Evolutionary conservation across 2,888 invertebrate species (phyloP).

Genomic region (Acleris emargana): DNA sequence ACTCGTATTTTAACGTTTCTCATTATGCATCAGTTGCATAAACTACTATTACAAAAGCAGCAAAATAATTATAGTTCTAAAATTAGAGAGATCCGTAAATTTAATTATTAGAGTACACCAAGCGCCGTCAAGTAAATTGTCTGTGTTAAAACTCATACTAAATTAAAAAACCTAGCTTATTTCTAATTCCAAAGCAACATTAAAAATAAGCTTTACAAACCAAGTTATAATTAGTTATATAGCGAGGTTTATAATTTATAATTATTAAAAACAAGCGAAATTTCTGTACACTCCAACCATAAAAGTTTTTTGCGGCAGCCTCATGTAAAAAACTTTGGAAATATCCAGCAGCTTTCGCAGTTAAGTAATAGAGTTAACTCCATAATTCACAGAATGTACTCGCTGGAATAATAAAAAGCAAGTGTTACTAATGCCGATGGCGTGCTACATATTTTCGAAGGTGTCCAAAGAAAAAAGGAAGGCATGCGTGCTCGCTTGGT

Average conservation of each 20-base stretch:
- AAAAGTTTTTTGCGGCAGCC: conserved; percentile 9
- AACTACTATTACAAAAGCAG: no score
- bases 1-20: no score
- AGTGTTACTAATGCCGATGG: conserved; percentile 36
- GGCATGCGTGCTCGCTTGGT: conserved; percentile 60
- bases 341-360: conserved; percentile 11
- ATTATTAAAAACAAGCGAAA: neutral
- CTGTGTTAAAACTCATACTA: no score
- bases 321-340: conserved; percentile 7
- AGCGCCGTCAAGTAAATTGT: neutral
- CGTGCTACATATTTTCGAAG: conserved; percentile 49
- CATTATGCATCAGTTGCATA: no score
- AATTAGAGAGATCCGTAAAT: neutral
- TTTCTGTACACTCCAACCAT: conserved; percentile 4
- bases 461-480: conserved; percentile 41
- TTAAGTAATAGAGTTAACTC: conserved; percentile 17
- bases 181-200: no score
- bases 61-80: no score
- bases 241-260: neutral
- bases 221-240: neutral
- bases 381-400: conserved; percentile 17
- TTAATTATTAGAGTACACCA: neutral
- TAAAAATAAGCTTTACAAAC: no score
- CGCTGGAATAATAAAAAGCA: conserved; percentile 28
- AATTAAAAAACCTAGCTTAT: no score